Evolutionary conservation across 2,113 vertebrate species (phyloP).

Genomic region (Chrysemys picta): DNA sequence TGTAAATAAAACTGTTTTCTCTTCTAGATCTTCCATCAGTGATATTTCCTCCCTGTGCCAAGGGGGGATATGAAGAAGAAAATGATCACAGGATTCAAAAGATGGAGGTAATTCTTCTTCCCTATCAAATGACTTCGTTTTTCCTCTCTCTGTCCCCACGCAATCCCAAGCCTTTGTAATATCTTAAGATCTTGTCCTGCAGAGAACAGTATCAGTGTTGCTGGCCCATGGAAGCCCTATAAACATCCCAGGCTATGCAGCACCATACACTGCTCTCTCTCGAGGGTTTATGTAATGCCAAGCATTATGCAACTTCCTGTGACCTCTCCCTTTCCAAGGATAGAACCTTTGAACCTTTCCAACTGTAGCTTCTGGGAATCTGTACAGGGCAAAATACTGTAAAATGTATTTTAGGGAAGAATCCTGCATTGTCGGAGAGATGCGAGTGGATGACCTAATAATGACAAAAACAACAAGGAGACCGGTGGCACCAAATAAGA

Average conservation of each 20-base stretch:
- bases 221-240: neutral
- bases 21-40: constrained; percentile 6
- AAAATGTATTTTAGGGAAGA: constrained; percentile 19
- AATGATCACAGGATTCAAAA: constrained; percentile 21
- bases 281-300: constrained; percentile 19
- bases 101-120: constrained; percentile 52
- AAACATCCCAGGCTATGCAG: neutral
- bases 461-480: neutral
- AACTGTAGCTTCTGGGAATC: constrained; percentile 1
- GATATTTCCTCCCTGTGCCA: neutral
- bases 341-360: neutral
- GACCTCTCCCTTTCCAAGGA: constrained; percentile 54
- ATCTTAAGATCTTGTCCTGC: constrained; percentile 29
- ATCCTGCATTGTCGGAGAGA: constrained; percentile 24
- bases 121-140: constrained; percentile 34
- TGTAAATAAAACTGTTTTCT: constrained; percentile 20
- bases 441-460: neutral
- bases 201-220: neutral
- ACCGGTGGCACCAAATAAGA: no score
- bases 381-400: constrained; percentile 1
- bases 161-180: constrained; percentile 2
- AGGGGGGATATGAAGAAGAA: constrained; percentile 8
- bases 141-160: neutral
- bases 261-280: neutral
- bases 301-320: constrained; percentile 44